Base-by-base conservation (phyloP, 2,797 vertebrate species). In the Falco cherrug region DNA sequence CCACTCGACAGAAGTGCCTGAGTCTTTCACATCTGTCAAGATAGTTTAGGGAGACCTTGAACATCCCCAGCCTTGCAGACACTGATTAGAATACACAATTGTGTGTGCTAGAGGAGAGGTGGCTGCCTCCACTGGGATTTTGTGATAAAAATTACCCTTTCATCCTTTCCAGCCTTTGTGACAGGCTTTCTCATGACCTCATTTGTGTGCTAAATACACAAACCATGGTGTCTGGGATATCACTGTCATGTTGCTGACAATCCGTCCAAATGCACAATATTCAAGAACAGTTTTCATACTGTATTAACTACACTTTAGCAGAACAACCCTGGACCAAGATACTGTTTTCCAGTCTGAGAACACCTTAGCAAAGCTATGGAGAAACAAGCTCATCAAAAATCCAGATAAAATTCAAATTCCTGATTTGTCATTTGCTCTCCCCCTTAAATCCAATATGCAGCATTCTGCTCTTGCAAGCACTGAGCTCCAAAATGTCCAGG, bases 1-100 rank as follows among this genome's bases (percentile, higher is more conserved):
- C 65, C 71, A 68, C 78, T 82, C 2, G 0, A 59, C 84, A 81
- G 51, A 90, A 92, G 79, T 70, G 84, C 39, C 54, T 1, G 12
- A 65, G 84, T 47, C 69, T 91, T 90, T 84, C 89, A 85, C 84
- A 92, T 89, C 88, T 94, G 87, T 87, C 83, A 74, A 78, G 61
- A 82, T 5, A 85, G 69, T 68, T 92, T 24, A 94, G 57, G 79
- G 77, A 93, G 86, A 84, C 70, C 81, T 77, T 86, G 75, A 90
- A 50, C 61, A 85, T 45, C 51, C 6, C 47, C 4, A 3, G 68
- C 75, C 77, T 41, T 48, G 33, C 73, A 90, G 48, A 89, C 25
- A 54, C 45, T 84, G 73, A 89, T 74, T 70, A 87, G 39, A 90
- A 74, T 74, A 51, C 13, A 21, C 17, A 43, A 25, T 12, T 89